These are phyloP conservation scores for Chiridota heheva DNA, from an alignment of 35 echinoderm and acorn worm species.

Conservation along the genomic window DNA sequence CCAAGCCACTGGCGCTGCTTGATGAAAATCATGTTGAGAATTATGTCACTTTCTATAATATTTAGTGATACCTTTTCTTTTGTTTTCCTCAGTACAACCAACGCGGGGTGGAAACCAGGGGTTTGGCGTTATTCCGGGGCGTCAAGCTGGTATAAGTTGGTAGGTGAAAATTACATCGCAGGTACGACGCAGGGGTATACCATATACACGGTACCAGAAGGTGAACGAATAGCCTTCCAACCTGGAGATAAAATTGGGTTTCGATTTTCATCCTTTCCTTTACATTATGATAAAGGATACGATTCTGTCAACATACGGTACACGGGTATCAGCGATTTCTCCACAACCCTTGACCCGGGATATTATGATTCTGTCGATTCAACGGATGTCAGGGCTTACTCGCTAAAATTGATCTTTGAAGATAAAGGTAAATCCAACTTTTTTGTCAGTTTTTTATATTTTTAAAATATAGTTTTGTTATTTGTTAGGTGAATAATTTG, in stretches of 20 bases:
- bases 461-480: background rate
- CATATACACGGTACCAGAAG: slow-evolving; percentile 35
- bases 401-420: slow-evolving; percentile 72
- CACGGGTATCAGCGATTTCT: slow-evolving; percentile 25
- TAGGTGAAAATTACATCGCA: slow-evolving; percentile 72
- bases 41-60: background rate
- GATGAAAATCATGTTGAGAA: background rate
- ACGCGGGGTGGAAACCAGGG: slow-evolving; percentile 60
- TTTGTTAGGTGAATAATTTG: no score
- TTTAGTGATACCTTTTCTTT: background rate
- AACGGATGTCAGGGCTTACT: slow-evolving; percentile 52
- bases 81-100: slow-evolving; percentile 18
- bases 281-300: slow-evolving; percentile 68
- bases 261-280: slow-evolving; percentile 41
- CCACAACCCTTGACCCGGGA: slow-evolving; percentile 24
- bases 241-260: slow-evolving; percentile 76
- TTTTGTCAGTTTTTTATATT: background rate
- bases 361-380: slow-evolving; percentile 27
- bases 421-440: slow-evolving; percentile 50
- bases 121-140: slow-evolving; percentile 61
- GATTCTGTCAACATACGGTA: slow-evolving; percentile 47
- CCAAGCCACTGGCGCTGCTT: background rate
- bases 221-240: slow-evolving; percentile 60
- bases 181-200: slow-evolving; percentile 63
- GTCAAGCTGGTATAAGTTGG: slow-evolving; percentile 81